phyloP scores from a whole-genome alignment of 2,113 vertebrate genomes.

The Neogobius melanostomus region DNA sequence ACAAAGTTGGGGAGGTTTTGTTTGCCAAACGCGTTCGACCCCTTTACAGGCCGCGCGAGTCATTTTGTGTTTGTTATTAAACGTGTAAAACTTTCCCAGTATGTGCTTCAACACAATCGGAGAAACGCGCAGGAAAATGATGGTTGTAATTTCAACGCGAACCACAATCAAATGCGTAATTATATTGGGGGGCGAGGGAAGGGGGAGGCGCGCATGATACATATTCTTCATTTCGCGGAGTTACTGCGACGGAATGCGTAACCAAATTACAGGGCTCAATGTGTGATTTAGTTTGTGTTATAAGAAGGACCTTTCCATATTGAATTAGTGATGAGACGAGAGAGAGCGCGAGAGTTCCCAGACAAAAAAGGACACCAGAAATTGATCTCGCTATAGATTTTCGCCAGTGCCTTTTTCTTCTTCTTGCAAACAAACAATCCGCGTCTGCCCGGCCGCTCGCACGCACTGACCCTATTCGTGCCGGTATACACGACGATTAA shows the following conservation, averaged over 20 bases:
- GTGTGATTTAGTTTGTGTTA: constrained; percentile 2
- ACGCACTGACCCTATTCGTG: background rate
- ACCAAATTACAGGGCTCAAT: constrained; percentile 3
- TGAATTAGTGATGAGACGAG: background rate
- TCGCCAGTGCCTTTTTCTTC: background rate
- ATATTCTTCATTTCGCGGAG: background rate
- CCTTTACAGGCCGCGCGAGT: background rate
- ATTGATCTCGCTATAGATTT: background rate
- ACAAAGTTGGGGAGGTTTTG: too few species aligned
- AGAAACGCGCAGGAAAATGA: background rate
- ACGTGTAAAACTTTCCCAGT: constrained; percentile 4
- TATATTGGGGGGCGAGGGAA: background rate
- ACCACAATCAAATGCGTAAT: background rate
- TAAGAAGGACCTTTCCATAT: background rate
- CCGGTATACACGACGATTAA: constrained; percentile 56
- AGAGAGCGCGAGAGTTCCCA: background rate
- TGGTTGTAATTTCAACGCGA: background rate
- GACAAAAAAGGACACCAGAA: background rate
- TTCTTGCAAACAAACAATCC: background rate
- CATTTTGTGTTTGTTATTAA: background rate
- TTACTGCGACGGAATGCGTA: background rate
- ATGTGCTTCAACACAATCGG: background rate
- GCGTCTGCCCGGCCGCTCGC: background rate
- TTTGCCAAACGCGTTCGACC: too few species aligned
- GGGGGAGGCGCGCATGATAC: background rate